Evolutionary conservation across 2,888 invertebrate species (phyloP), one percentile per base, ranked within the genome.

Genomic region (Aphodius sticticus): DNA sequence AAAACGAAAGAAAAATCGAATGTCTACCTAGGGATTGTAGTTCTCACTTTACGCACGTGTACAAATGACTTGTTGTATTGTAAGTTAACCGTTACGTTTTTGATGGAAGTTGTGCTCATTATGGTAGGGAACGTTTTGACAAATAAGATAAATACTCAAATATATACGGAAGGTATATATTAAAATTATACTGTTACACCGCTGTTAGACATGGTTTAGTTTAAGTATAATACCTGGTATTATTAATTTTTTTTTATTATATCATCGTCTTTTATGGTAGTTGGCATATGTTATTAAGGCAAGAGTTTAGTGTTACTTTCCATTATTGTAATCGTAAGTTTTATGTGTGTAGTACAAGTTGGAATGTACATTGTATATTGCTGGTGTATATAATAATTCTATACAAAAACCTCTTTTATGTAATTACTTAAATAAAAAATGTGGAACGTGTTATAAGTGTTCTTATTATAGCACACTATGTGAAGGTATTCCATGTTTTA

Each of bases 311-410:
- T 77, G 76, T 75, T 77, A 80, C 76, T 80, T 76, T 80, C 69
- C 36, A 53, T 78, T 69, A 70, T 76, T 53, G 53, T 53, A 53
- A 53, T 15, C 72, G 71, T 80, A 77, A 75, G 69, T 81, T 78
- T 80, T 81, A 78, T 77, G 76, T 74, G 76, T 74, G 70, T 69
- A 79, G 74, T 69, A 70, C 69, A 79, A 74, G 70, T 79, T 80
- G 75, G 75, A 76, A 77, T 81, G 77, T 81, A 77, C 76, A 81
- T 75, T 81, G 80, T 81, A 81, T 81, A 81, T 81, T 81, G 76
- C 78, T 78, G 80, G 78, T 81, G 80, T 81, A 81, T 81, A 81
- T 81, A 80, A 26, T 26, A 53, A 74, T 80, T 80, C 78, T 78
- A 75, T 75, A 75, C 69, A 75, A 70, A 80, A 80, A 80, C 53